Percentiles rank a stretch among this genome's conserved stretches.
Conservation (phyloP, 2,797 vertebrate genomes). For the Pseudochirops cupreus region DNA sequence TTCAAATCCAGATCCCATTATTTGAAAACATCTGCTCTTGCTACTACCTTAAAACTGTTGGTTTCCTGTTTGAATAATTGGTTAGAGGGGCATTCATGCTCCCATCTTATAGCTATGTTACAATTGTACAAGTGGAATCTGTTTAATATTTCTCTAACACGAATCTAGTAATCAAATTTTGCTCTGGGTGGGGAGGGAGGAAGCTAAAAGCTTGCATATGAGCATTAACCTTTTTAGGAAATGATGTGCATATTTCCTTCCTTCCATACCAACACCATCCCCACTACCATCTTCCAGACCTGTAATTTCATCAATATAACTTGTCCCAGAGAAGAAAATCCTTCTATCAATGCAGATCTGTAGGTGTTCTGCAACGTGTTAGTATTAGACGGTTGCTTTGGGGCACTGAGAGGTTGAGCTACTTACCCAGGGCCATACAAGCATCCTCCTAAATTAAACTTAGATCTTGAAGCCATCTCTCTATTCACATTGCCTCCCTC, state of each 20-base stretch:
- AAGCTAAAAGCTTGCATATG: not conserved
- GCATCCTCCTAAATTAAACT: not conserved
- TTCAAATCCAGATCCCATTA: not conserved
- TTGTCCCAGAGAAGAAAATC: not conserved
- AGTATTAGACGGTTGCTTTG: not conserved
- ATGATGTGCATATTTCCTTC: conserved; percentile 17
- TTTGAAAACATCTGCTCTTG: not conserved
- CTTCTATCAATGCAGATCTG: not conserved
- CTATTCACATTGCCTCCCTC: not conserved
- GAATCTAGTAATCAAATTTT: not conserved
- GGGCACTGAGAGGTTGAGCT: too few relatives aligned
- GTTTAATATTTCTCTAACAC: not conserved
- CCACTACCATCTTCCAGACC: not conserved
- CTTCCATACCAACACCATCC: not conserved
- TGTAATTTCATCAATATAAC: not conserved
- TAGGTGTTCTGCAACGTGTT: not conserved
- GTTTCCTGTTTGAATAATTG: not conserved
- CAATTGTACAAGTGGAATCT: not conserved
- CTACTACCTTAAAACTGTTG: not conserved
- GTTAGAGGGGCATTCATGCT: not conserved
- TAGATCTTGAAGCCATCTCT: not conserved
- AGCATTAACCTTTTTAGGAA: conserved; percentile 4
- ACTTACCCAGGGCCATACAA: not conserved
- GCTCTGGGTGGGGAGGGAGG: not conserved
- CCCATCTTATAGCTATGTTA: not conserved